Percentiles rank a stretch among this genome's conserved stretches.
Conservation (phyloP, 1,140 invertebrate genomes). For the Chironomus tepperi region DNA sequence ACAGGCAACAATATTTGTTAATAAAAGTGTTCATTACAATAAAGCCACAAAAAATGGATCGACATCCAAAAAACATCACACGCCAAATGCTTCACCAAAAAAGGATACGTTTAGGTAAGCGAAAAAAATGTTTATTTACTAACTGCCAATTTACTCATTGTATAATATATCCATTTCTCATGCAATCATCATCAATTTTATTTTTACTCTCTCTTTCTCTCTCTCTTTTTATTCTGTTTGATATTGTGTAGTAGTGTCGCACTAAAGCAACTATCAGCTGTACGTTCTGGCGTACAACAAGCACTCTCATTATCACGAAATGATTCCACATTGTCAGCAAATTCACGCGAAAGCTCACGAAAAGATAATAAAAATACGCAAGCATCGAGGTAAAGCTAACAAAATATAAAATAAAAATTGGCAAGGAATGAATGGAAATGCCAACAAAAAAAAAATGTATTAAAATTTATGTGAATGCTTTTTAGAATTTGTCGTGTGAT, state of each 20-base stretch:
- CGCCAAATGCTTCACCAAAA: conserved; percentile 38
- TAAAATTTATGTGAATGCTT: no score
- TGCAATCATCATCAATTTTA: background rate
- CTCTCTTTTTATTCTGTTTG: background rate
- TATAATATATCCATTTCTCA: background rate
- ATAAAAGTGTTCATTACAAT: conserved; percentile 7
- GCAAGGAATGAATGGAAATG: no score
- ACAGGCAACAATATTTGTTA: conserved; percentile 30
- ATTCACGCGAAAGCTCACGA: conserved; percentile 38
- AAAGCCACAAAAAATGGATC: conserved; percentile 1
- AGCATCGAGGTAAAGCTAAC: conserved; percentile 37
- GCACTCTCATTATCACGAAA: conserved; percentile 40
- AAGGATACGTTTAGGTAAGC: conserved; percentile 37
- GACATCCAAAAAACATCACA: conserved; percentile 18
- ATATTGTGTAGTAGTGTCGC: conserved; percentile 31
- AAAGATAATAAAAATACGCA: conserved; percentile 42
- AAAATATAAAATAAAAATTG: background rate
- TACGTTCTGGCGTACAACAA: conserved; percentile 39
- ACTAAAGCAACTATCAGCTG: conserved; percentile 39
- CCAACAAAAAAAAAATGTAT: no score
- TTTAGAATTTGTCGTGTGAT: no score
- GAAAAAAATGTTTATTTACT: background rate
- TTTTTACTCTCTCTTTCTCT: background rate
- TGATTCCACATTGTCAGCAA: conserved; percentile 40
- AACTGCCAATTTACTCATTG: background rate